These are phyloP conservation scores for Ypsolopha sequella DNA, from an alignment of 2,888 invertebrate genomes.

Conservation along the genomic window DNA sequence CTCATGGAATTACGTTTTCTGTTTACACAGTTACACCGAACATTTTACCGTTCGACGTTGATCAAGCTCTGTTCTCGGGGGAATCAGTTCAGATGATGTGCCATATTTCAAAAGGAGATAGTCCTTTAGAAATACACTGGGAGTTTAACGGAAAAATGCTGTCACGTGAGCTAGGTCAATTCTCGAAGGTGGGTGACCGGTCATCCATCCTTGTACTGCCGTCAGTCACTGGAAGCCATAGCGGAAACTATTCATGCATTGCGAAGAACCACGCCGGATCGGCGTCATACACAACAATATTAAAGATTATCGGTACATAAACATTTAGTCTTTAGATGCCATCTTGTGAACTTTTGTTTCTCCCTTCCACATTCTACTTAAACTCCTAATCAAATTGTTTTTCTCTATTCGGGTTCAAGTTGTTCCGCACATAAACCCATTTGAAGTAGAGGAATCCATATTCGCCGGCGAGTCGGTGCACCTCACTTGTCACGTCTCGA, in stretches of 20 bases:
- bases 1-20: conserved; percentile 7
- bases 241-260: conserved; percentile 71
- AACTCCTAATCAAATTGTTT: conserved; percentile 9
- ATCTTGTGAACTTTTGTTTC: conserved; percentile 14
- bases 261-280: conserved; percentile 68
- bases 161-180: conserved; percentile 57
- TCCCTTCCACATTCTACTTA: conserved; percentile 8
- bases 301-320: conserved; percentile 64
- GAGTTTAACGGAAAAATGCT: conserved; percentile 66
- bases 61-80: conserved; percentile 73
- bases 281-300: conserved; percentile 56
- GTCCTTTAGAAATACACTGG: conserved; percentile 76
- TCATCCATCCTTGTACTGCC: conserved; percentile 64
- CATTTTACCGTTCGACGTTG: conserved; percentile 74
- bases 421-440: conserved; percentile 76
- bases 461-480: conserved; percentile 78
- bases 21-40: conserved; percentile 61
- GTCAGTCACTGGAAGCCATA: conserved; percentile 59
- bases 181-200: conserved; percentile 51
- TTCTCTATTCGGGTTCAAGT: conserved; percentile 33
- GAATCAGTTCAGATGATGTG: conserved; percentile 74
- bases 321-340: conserved; percentile 12
- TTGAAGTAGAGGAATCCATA: conserved; percentile 75
- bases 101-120: conserved; percentile 75
- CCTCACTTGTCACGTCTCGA: conserved; percentile 75